Evolutionary conservation across 2,888 invertebrate genomes (phyloP).

Genomic region (Hybos culiciformis): DNA sequence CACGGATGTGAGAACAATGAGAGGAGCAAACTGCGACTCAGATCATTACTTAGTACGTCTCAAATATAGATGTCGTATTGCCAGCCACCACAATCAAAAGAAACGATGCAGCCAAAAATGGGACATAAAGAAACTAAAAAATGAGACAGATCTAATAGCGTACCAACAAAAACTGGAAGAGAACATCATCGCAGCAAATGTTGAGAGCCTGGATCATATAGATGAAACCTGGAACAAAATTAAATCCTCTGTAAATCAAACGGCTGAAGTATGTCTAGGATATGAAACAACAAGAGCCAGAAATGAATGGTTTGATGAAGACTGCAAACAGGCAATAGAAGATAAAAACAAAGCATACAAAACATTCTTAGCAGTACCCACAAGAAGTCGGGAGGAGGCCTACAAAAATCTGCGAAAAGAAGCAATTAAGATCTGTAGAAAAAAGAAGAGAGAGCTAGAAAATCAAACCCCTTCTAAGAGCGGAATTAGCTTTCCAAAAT

Average conservation of each 20-base stretch:
- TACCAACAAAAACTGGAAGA: not conserved
- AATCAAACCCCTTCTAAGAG: not conserved
- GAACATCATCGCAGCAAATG: not conserved
- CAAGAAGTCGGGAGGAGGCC: not conserved
- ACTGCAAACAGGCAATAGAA: not conserved
- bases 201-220: not conserved
- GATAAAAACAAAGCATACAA: not conserved
- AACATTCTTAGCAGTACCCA: not conserved
- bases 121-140: not conserved
- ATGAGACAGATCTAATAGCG: not conserved
- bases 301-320: not conserved
- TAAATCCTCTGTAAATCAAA: not conserved
- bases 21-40: not conserved
- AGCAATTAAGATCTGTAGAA: not conserved
- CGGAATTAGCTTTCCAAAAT: not conserved
- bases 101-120: not conserved
- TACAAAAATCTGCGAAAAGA: not conserved
- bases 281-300: not conserved
- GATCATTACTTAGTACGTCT: not conserved
- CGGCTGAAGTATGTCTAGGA: not conserved
- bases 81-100: not conserved
- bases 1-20: not conserved
- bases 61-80: not conserved
- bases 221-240: not conserved
- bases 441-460: not conserved